A percentile compares a stretch with the other conserved stretches of the same genome.
phyloP scores from a whole-genome alignment of 2,888 invertebrate species.

The Aphidoletes aphidimyza region DNA sequence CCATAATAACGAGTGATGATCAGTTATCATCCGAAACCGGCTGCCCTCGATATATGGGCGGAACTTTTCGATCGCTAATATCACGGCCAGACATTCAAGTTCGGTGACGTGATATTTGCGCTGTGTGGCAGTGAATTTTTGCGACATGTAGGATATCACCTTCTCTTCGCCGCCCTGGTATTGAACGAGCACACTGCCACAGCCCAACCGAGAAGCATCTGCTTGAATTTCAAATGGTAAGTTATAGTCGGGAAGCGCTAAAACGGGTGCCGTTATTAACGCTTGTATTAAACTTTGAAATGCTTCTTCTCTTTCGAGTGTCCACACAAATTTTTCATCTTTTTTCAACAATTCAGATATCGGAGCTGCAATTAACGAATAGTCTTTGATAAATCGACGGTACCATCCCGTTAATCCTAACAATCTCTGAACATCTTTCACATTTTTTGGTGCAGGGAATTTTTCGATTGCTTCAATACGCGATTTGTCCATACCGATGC shows the following conservation, averaged over 20 bases:
- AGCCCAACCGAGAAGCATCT: constrained; percentile 56
- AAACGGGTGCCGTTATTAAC: constrained; percentile 56
- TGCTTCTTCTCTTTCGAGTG: constrained; percentile 5
- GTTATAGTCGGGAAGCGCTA: constrained; percentile 56
- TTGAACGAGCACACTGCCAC: constrained; percentile 56
- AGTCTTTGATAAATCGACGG: constrained; percentile 57
- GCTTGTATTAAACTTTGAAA: constrained; percentile 55
- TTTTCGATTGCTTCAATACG: constrained; percentile 53
- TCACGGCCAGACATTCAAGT: constrained; percentile 58
- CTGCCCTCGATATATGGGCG: constrained; percentile 59
- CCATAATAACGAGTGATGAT: constrained; percentile 60
- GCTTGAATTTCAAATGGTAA: constrained; percentile 56
- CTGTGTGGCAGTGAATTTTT: constrained; percentile 55
- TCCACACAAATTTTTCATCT: constrained; percentile 54
- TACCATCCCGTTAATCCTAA: constrained; percentile 56
- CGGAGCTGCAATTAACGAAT: constrained; percentile 57
- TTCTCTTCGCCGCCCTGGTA: constrained; percentile 52
- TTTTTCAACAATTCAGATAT: constrained; percentile 57
- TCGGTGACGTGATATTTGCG: no score
- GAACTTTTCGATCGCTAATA: constrained; percentile 60
- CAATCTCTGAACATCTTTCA: constrained; percentile 55
- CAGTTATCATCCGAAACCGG: constrained; percentile 58
- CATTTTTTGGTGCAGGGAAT: constrained; percentile 53
- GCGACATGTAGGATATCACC: constrained; percentile 29
- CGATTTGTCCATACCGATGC: constrained; percentile 52